phyloP scores from a whole-genome alignment of 2,113 vertebrate species.

The Psittacula cyanocephala region DNA sequence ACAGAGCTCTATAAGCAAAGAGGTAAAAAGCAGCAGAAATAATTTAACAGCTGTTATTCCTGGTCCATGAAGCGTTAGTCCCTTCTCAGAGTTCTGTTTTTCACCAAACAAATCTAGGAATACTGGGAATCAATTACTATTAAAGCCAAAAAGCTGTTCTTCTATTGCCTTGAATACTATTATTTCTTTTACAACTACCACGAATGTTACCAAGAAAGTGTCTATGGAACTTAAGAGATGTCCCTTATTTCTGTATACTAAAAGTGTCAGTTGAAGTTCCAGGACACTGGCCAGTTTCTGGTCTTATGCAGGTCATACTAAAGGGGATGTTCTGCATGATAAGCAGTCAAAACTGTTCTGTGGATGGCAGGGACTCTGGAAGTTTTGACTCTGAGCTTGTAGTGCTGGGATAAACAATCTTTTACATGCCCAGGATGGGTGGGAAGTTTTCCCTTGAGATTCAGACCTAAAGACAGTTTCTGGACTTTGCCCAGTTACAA shows the following conservation, averaged over 20 bases:
- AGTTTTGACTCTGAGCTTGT: not conserved
- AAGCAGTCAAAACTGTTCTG: not conserved
- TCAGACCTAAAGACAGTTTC: not conserved
- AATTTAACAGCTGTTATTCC: constrained; percentile 11
- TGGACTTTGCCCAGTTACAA: not conserved
- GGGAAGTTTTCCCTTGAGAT: not conserved
- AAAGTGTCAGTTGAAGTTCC: not conserved
- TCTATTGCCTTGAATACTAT: not conserved
- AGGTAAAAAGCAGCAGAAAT: constrained; percentile 1
- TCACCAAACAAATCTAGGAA: not conserved
- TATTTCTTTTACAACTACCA: not conserved
- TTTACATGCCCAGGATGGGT: not conserved
- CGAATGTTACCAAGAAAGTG: not conserved
- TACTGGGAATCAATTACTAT: not conserved
- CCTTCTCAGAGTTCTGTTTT: not conserved
- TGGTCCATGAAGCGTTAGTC: not conserved
- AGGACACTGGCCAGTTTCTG: not conserved
- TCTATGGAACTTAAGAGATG: not conserved
- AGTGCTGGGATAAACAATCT: not conserved
- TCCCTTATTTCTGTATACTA: not conserved
- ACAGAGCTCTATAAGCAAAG: not conserved
- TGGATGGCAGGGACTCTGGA: not conserved
- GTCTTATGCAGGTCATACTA: not conserved
- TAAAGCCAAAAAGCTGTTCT: not conserved
- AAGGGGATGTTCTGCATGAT: not conserved